These are phyloP conservation scores for Pseudorhombus dupliciocellatus DNA, from an alignment of 2,113 vertebrate genomes.

Conservation along the genomic window DNA sequence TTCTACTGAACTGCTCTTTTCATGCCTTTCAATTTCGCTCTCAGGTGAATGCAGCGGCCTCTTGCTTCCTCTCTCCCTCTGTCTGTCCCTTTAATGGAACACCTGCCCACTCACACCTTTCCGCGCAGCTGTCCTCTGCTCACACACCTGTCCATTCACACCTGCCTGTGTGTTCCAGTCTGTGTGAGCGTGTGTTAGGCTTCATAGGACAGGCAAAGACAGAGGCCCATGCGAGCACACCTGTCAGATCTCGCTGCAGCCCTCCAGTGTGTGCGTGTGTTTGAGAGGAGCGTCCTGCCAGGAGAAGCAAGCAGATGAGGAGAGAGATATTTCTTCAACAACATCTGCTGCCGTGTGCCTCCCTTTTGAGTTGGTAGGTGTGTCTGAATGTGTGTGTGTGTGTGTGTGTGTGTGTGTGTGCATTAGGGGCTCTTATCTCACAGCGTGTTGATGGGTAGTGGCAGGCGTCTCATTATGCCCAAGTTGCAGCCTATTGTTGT, in stretches of 20 bases:
- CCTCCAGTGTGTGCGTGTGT: conserved; percentile 42
- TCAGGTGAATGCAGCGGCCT: neutral
- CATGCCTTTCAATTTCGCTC: neutral
- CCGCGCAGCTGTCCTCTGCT: conserved; percentile 74
- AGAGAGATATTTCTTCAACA: conserved; percentile 73
- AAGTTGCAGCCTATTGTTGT: conserved; percentile 81
- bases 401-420: conserved; percentile 31
- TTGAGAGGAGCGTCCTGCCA: conserved; percentile 59
- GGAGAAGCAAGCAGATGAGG: conserved; percentile 66
- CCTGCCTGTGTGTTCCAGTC: conserved; percentile 61
- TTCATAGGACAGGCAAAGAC: conserved; percentile 56
- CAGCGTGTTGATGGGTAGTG: conserved; percentile 77
- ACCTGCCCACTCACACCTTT: conserved; percentile 77
- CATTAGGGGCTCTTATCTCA: conserved; percentile 68
- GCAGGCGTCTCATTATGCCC: conserved; percentile 81
- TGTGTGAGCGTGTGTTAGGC: conserved; percentile 32
- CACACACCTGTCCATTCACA: conserved; percentile 76
- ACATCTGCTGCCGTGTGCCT: conserved; percentile 78
- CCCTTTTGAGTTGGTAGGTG: conserved; percentile 63
- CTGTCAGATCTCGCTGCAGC: conserved; percentile 70
- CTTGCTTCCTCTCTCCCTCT: conserved; percentile 7
- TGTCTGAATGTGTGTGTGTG: conserved; percentile 16
- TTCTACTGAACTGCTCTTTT: neutral
- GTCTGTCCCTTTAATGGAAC: conserved; percentile 75
- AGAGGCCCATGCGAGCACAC: conserved; percentile 66